A percentile compares a stretch with the other conserved stretches of the same genome.
These are phyloP conservation scores for Apocrypta bakeri DNA, from an alignment of 1,140 invertebrate genomes.

Conservation along the genomic window DNA sequence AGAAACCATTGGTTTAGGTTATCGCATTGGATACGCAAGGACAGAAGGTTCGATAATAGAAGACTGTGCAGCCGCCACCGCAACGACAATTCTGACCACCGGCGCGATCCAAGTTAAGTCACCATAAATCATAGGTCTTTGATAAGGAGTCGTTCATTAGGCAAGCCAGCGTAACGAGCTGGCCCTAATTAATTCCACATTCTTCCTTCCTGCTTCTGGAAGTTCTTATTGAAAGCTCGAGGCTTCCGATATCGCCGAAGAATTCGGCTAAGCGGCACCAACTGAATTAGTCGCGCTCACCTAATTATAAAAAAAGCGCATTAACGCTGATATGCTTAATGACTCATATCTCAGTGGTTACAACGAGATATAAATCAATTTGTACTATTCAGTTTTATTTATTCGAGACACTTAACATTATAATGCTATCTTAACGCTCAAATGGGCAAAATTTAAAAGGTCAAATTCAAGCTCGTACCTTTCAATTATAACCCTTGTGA, in stretches of 20 bases:
- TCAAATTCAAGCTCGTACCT: too few relatives aligned
- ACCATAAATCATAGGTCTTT: conserved; percentile 45
- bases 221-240: conserved; percentile 32
- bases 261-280: conserved; percentile 9
- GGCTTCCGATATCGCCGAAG: conserved; percentile 36
- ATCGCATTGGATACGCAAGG: neutral
- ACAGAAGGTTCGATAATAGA: neutral
- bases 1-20: neutral
- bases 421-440: too few relatives aligned
- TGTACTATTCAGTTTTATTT: too few relatives aligned
- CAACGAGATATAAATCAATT: too few relatives aligned
- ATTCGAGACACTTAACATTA: too few relatives aligned
- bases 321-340: conserved; percentile 44
- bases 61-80: neutral
- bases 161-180: neutral
- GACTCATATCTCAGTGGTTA: neutral
- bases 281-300: conserved; percentile 12
- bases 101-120: conserved; percentile 8
- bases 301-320: conserved; percentile 33
- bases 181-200: conserved; percentile 43
- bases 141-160: conserved; percentile 39
- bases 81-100: neutral
- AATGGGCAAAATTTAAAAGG: too few relatives aligned
- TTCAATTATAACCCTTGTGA: too few relatives aligned
- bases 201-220: conserved; percentile 41